Evolutionary conservation across 2,888 invertebrate genomes (phyloP).

Genomic region (Epsilonema sp.): DNA sequence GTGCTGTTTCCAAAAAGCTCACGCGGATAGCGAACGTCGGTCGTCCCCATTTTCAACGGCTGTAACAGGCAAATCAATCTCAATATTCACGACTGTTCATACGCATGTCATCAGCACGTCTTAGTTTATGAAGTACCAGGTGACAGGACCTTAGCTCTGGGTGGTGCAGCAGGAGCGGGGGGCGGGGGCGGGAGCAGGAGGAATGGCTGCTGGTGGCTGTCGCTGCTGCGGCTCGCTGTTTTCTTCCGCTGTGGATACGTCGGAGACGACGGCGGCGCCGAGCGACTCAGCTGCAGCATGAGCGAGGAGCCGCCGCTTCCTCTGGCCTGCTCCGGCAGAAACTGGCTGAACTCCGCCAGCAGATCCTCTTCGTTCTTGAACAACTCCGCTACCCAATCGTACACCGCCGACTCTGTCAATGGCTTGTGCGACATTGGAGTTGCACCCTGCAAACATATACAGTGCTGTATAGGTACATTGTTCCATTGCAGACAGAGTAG

Average conservation of each 20-base stretch:
- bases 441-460: constrained; percentile 17
- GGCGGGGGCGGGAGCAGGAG: not conserved
- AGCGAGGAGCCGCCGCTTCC: too few relatives aligned
- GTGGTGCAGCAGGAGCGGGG: not conserved
- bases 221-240: not conserved
- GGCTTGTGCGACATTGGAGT: constrained; percentile 12
- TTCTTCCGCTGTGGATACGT: too few relatives aligned
- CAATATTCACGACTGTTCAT: too few relatives aligned
- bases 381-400: constrained; percentile 65
- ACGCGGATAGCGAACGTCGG: too few relatives aligned
- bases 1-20: too few relatives aligned
- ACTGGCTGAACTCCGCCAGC: constrained; percentile 86
- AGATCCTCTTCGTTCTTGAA: constrained; percentile 95
- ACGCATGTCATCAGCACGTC: too few relatives aligned
- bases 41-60: too few relatives aligned
- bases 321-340: constrained; percentile 63
- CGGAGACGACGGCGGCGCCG: too few relatives aligned
- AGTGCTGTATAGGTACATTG: not conserved
- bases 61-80: too few relatives aligned
- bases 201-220: not conserved
- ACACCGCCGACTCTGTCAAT: constrained; percentile 87
- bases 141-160: not conserved
- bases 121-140: too few relatives aligned
- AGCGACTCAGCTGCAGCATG: too few relatives aligned
- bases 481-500: not conserved